Percentiles rank a stretch among this genome's conserved stretches.
Evolutionary conservation across 2,113 vertebrate genomes (phyloP).

Genomic region (Hiodon alosoides): DNA sequence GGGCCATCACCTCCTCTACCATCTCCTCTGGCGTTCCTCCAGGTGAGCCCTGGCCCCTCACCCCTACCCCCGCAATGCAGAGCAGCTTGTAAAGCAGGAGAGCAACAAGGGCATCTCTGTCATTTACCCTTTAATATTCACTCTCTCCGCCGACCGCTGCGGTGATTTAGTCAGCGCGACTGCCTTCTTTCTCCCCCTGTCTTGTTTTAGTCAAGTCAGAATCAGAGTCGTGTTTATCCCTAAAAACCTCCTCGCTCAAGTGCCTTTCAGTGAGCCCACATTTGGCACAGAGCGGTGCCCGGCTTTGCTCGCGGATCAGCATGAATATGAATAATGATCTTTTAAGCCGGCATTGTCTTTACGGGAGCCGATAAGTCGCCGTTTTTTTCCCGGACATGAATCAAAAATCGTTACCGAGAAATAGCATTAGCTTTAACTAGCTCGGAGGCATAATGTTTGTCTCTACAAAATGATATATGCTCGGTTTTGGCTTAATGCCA

Average conservation of each 20-base stretch:
- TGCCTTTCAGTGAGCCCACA: neutral
- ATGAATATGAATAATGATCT: constrained; percentile 60
- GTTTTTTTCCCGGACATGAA: constrained; percentile 55
- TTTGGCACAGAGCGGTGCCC: neutral
- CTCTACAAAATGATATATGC: constrained; percentile 36
- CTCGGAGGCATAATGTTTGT: constrained; percentile 35
- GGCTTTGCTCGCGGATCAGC: constrained; percentile 24
- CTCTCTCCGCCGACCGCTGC: no score
- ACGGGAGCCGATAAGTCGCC: constrained; percentile 56
- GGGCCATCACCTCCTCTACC: constrained; percentile 73
- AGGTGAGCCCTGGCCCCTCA: constrained; percentile 58
- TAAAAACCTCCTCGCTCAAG: neutral
- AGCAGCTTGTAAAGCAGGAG: neutral
- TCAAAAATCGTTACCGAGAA: constrained; percentile 43
- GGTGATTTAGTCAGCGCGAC: neutral
- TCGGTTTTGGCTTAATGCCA: constrained; percentile 47
- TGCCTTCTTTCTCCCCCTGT: neutral
- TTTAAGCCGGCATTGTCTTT: constrained; percentile 53
- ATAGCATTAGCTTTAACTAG: constrained; percentile 47
- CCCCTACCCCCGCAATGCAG: neutral
- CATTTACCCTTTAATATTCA: neutral
- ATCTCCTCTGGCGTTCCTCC: constrained; percentile 94
- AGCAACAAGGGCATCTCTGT: neutral
- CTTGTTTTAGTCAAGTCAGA: constrained; percentile 13
- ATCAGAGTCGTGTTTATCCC: constrained; percentile 15